Conservation (phyloP, 1,140 invertebrate species). For the Macrobrachium rosenbergii region DNA sequence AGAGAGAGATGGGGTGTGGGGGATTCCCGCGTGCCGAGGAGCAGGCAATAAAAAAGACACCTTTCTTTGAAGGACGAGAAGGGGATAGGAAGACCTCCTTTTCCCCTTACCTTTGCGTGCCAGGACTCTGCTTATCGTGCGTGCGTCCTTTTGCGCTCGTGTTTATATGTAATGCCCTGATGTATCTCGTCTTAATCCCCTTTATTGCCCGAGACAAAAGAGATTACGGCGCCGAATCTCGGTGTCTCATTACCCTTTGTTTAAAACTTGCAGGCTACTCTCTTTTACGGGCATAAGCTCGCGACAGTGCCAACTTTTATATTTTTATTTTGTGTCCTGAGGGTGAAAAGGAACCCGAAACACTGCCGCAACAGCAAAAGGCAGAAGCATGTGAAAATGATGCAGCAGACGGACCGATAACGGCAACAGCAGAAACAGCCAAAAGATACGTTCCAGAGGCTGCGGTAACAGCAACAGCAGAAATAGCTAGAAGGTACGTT, state of each 20-base stretch:
- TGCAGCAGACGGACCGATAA: too few relatives aligned
- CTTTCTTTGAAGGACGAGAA: neutral
- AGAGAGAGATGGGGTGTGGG: neutral
- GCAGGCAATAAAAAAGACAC: neutral
- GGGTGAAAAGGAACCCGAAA: neutral
- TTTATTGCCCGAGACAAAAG: constrained; percentile 30
- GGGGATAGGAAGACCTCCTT: neutral
- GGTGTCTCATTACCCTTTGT: constrained; percentile 15
- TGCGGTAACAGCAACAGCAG: too few relatives aligned
- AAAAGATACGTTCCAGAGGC: too few relatives aligned
- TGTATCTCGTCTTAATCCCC: constrained; percentile 18
- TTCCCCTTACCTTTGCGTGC: neutral
- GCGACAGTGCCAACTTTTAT: neutral
- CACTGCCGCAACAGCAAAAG: too few relatives aligned
- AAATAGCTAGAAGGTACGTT: too few relatives aligned
- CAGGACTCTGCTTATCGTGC: neutral
- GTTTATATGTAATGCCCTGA: constrained; percentile 34
- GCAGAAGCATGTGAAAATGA: too few relatives aligned
- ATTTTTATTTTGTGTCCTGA: neutral
- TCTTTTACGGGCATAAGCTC: neutral
- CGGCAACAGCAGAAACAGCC: too few relatives aligned
- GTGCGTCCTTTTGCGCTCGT: constrained; percentile 12
- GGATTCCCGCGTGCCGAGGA: neutral
- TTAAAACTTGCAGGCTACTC: neutral
- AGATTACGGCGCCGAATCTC: constrained; percentile 25